Evolutionary conservation across 1,140 invertebrate species (phyloP), one percentile per base, ranked within the genome.

Genomic region (Scaptodrosophila lebanonensis): DNA sequence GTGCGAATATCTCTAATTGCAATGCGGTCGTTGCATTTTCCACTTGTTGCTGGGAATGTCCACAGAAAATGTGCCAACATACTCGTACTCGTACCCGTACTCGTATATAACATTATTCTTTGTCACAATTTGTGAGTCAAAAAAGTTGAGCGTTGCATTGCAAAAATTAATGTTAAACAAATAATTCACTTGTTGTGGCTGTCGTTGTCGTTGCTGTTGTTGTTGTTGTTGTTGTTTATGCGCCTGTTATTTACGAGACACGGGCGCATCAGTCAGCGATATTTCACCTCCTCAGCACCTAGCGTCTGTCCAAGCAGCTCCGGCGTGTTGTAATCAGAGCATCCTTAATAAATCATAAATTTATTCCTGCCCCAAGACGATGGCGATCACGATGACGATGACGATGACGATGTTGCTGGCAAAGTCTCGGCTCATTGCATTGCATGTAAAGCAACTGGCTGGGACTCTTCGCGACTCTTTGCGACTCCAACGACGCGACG

Each of bases 311-410:
- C 25, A 2, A n/a, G 40, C 12, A 32, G 38, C 13, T 29, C 35
- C 62, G 59, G 51, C 35, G 70, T 82, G 75, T 83, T 85, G 83
- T 85, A 85, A 85, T 83, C 77, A 85, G 83, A 83, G 67, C 73
- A 85, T 85, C 83, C 83, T 85, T 85, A 85, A 85, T 85, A 85
- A 85, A 85, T 85, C 83, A 85, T 85, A 85, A 83, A 85, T 85
- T 85, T 85, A 79, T 84, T 71, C 69, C 60, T 49, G 45, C 9
- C 12, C 43, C 60, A 61, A n/a, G 9, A n/a, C n/a, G n/a, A n/a
- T n/a, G n/a, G n/a, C n/a, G n/a, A n/a, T n/a, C n/a, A n/a, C n/a
- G n/a, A n/a, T n/a, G n/a, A n/a, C n/a, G n/a, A n/a, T n/a, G n/a
- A n/a, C n/a, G n/a, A 9, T n/a, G 32, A n/a, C 6, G 8, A 33